Evolutionary conservation across 2,113 vertebrate species (phyloP).

Genomic region (Tympanuchus pallidicinctus): DNA sequence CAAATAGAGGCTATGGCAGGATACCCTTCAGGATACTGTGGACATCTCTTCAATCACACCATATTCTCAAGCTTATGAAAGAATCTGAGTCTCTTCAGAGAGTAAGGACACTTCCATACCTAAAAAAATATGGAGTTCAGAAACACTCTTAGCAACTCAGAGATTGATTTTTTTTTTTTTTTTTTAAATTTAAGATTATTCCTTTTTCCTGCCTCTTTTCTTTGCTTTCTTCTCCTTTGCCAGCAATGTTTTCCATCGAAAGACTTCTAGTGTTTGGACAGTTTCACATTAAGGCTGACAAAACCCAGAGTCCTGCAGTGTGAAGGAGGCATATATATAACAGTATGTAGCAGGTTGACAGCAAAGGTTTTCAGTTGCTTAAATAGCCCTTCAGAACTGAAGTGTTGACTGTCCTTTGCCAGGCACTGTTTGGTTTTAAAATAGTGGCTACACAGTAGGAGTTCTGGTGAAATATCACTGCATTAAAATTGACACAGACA

Average conservation of each 20-base stretch:
- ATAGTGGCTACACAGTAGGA: neutral
- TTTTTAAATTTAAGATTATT: neutral
- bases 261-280: neutral
- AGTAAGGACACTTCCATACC: neutral
- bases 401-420: neutral
- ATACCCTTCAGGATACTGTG: neutral
- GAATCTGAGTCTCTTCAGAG: neutral
- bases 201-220: neutral
- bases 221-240: neutral
- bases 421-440: neutral
- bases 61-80: neutral
- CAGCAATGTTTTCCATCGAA: neutral
- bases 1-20: neutral
- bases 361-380: neutral
- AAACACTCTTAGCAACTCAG: neutral
- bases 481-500: neutral
- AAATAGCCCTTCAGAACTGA: neutral
- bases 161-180: neutral
- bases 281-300: neutral
- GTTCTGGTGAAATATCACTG: neutral
- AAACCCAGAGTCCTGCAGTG: neutral
- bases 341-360: neutral
- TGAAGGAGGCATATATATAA: constrained; percentile 3
- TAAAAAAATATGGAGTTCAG: neutral
- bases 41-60: neutral